These are phyloP conservation scores for Huso huso DNA, from an alignment of 2,797 vertebrate genomes.

Conservation along the genomic window DNA sequence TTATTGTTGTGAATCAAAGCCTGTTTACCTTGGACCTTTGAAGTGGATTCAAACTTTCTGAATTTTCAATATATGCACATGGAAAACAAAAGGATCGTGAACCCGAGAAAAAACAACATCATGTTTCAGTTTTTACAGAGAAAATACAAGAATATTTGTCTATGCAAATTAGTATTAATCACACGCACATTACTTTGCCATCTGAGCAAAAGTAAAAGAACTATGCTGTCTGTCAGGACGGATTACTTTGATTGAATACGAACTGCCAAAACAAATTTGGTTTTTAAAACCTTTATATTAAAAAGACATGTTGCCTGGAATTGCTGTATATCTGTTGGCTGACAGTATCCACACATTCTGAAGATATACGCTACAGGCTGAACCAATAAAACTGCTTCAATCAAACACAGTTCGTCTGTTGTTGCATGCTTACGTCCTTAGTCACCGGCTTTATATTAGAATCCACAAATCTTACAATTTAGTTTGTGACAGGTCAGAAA, in stretches of 20 bases:
- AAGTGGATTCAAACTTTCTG: conserved; percentile 22
- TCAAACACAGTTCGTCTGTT: conserved; percentile 64
- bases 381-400: conserved; percentile 73
- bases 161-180: conserved; percentile 15
- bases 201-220: background rate
- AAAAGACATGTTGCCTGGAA: conserved; percentile 38
- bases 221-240: conserved; percentile 11
- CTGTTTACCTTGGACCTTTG: conserved; percentile 22
- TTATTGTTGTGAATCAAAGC: conserved; percentile 31
- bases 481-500: conserved; percentile 64
- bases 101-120: conserved; percentile 25
- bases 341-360: conserved; percentile 22
- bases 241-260: background rate
- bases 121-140: conserved; percentile 11
- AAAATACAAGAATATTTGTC: conserved; percentile 11
- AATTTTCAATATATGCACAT: conserved; percentile 38
- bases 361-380: conserved; percentile 52
- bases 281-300: conserved; percentile 10
- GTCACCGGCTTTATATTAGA: conserved; percentile 51
- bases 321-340: conserved; percentile 51
- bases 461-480: conserved; percentile 57
- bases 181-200: conserved; percentile 8
- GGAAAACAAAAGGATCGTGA: conserved; percentile 22
- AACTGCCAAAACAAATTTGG: conserved; percentile 12
- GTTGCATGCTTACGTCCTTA: conserved; percentile 57